Evolutionary conservation across 2,888 invertebrate genomes (phyloP).

Genomic region (Cryptocephalus moraei): DNA sequence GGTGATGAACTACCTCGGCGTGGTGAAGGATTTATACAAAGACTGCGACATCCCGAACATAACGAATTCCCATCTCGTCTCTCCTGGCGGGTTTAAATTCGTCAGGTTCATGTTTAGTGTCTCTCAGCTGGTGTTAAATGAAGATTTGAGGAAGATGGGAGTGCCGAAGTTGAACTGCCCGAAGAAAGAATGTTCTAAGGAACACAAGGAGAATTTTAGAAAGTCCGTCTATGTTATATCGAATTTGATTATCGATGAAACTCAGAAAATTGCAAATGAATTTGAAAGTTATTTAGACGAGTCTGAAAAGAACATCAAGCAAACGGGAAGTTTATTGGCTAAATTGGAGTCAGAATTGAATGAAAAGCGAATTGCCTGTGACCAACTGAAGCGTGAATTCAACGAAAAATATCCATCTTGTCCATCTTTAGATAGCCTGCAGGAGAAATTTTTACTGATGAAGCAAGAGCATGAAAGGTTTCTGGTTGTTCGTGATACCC

Average conservation of each 20-base stretch:
- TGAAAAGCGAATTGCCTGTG: slow-evolving; percentile 7
- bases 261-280: slow-evolving; percentile 4
- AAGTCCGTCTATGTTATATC: too few relatives aligned
- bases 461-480: slow-evolving; percentile 14
- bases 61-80: slow-evolving; percentile 31
- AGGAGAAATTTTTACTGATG: slow-evolving; percentile 15
- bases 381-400: slow-evolving; percentile 9
- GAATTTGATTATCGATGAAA: too few relatives aligned
- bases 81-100: slow-evolving; percentile 32
- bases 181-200: slow-evolving; percentile 7
- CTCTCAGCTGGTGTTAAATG: slow-evolving; percentile 20
- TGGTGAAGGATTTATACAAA: slow-evolving; percentile 26
- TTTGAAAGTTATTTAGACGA: slow-evolving; percentile 13
- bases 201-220: too few relatives aligned
- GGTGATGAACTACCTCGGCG: slow-evolving; percentile 26
- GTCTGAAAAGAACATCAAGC: too few relatives aligned
- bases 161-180: slow-evolving; percentile 4
- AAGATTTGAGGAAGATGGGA: too few relatives aligned
- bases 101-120: slow-evolving; percentile 31
- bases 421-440: slow-evolving; percentile 11
- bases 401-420: slow-evolving; percentile 11
- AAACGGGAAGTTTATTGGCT: too few relatives aligned
- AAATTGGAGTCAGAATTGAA: neutral
- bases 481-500: slow-evolving; percentile 13
- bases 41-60: slow-evolving; percentile 28